Evolutionary conservation across 1,140 invertebrate species (phyloP).

Genomic region (Aphelenchoides avenae): DNA sequence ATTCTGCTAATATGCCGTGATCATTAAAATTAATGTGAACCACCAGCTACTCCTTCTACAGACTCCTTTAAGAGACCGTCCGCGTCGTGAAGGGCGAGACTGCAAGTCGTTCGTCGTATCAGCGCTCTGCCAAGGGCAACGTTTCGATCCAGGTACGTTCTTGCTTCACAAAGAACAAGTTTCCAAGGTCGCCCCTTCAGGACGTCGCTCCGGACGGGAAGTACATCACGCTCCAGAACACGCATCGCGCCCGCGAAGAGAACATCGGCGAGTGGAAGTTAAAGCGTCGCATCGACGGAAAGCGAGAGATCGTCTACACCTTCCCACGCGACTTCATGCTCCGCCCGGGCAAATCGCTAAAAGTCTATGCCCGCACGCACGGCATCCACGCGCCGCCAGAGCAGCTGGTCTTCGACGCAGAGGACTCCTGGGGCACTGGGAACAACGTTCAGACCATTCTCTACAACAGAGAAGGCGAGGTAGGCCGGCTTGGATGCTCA

Average conservation of each 20-base stretch:
- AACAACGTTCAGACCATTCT: slow-evolving; percentile 57
- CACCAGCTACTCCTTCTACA: slow-evolving; percentile 63
- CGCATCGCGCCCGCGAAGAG: slow-evolving; percentile 57
- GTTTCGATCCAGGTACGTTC: slow-evolving; percentile 51
- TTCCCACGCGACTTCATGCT: slow-evolving; percentile 51
- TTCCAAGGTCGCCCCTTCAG: slow-evolving; percentile 18
- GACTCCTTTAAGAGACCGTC: slow-evolving; percentile 52
- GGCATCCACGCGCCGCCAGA: slow-evolving; percentile 51
- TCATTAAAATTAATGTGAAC: too few relatives aligned
- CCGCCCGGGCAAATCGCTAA: slow-evolving; percentile 47
- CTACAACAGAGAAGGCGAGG: slow-evolving; percentile 57
- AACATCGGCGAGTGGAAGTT: slow-evolving; percentile 56
- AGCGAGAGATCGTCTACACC: slow-evolving; percentile 57
- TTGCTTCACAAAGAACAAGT: not conserved
- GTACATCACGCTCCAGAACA: slow-evolving; percentile 55
- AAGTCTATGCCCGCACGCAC: slow-evolving; percentile 55
- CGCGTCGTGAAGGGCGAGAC: slow-evolving; percentile 63
- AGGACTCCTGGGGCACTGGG: slow-evolving; percentile 56
- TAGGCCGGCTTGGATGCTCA: slow-evolving; percentile 18
- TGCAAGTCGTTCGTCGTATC: slow-evolving; percentile 63
- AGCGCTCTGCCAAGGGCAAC: slow-evolving; percentile 62
- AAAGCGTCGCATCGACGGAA: slow-evolving; percentile 55
- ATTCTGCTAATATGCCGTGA: too few relatives aligned
- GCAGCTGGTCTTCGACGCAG: slow-evolving; percentile 55
- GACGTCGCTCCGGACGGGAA: slow-evolving; percentile 59